These are phyloP conservation scores for Hydrophis major DNA, from an alignment of 2,797 vertebrate genomes.

Conservation along the genomic window DNA sequence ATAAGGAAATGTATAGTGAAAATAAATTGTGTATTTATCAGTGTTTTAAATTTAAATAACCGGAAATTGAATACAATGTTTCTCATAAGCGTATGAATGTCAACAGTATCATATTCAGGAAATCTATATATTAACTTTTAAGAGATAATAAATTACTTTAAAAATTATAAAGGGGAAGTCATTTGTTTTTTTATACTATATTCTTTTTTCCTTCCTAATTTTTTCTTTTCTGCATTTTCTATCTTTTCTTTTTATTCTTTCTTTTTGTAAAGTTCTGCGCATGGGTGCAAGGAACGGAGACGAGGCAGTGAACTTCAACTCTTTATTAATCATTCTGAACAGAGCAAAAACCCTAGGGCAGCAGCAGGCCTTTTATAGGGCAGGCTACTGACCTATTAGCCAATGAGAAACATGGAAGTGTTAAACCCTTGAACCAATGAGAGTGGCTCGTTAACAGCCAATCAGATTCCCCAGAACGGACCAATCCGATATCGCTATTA, in stretches of 20 bases:
- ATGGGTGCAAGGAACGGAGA: no score
- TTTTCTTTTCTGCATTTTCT: not conserved
- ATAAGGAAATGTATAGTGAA: not conserved
- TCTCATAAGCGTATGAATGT: not conserved
- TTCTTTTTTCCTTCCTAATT: not conserved
- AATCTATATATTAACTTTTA: not conserved
- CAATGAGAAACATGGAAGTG: no score
- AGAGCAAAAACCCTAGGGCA: no score
- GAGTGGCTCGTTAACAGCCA: no score
- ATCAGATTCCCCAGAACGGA: no score
- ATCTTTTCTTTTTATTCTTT: not conserved
- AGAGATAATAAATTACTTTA: not conserved
- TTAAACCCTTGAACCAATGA: no score
- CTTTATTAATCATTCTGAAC: no score
- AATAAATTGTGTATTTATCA: conserved; percentile 22
- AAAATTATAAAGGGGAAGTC: not conserved
- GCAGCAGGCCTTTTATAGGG: no score
- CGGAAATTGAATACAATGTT: not conserved
- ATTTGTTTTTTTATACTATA: not conserved
- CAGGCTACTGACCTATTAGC: no score
- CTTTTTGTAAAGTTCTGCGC: not conserved
- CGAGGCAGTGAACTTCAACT: no score
- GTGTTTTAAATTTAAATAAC: not conserved
- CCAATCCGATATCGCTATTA: no score
- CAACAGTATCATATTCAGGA: not conserved